Conservation (phyloP, 1,140 invertebrate genomes). For the Ostrea denselamellosa region DNA sequence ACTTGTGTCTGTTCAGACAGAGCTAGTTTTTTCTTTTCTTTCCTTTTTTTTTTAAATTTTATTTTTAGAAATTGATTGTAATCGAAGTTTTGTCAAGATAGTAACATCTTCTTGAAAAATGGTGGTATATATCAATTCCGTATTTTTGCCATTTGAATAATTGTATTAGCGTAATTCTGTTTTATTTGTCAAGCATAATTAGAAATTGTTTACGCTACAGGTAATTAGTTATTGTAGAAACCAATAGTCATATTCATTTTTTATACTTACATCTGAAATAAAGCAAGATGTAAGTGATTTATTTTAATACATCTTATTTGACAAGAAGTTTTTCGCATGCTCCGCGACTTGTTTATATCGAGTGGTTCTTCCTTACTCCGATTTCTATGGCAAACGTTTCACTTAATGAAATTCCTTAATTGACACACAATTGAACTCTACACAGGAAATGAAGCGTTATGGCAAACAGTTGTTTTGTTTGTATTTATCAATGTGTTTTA, state of each 20-base stretch:
- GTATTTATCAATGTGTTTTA: slow-evolving; percentile 25
- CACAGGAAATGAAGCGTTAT: neutral
- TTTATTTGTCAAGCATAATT: too few species aligned
- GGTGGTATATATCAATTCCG: neutral
- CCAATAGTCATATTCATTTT: too few species aligned
- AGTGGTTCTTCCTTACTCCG: neutral
- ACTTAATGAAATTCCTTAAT: neutral
- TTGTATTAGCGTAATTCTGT: neutral
- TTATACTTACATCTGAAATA: too few species aligned
- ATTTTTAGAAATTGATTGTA: neutral
- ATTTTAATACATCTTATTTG: neutral
- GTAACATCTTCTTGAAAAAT: neutral
- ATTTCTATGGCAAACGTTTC: neutral
- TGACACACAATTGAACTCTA: neutral
- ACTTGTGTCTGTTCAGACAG: neutral
- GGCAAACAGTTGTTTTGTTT: neutral
- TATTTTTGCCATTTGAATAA: neutral
- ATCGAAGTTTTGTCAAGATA: neutral
- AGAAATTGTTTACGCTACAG: too few species aligned
- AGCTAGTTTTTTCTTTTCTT: neutral
- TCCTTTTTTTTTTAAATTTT: too few species aligned
- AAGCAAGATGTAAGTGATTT: neutral
- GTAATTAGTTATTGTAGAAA: too few species aligned
- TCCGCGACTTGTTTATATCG: neutral
- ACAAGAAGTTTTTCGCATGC: neutral